A percentile compares a stretch with the other conserved stretches of the same genome.
These are phyloP conservation scores for Sinocyclocheilus rhinocerous DNA, from an alignment of 2,113 vertebrate species.

Conservation along the genomic window DNA sequence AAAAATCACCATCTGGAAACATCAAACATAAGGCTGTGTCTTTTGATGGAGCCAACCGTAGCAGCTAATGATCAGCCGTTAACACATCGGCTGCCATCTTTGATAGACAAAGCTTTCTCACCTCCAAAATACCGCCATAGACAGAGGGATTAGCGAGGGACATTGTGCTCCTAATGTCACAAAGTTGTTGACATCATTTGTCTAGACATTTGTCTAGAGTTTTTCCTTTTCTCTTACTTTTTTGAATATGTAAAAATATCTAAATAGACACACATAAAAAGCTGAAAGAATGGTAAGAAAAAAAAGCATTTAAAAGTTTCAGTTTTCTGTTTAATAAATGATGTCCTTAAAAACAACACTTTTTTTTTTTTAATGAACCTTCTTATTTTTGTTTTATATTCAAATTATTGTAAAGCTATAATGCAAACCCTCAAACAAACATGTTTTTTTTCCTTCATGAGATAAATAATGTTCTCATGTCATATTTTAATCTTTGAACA, in stretches of 20 bases:
- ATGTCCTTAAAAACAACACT: background rate
- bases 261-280: background rate
- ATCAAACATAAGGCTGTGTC: conserved; percentile 39
- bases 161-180: background rate
- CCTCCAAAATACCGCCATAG: conserved; percentile 63
- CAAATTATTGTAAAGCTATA: background rate
- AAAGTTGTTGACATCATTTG: conserved; percentile 15
- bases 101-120: conserved; percentile 65
- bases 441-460: background rate
- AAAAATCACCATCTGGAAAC: conserved; percentile 30
- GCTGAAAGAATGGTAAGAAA: too few relatives aligned
- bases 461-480: background rate
- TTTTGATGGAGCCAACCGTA: conserved; percentile 26
- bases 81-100: conserved; percentile 33
- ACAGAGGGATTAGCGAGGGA: conserved; percentile 62
- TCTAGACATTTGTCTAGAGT: background rate
- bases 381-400: too few relatives aligned
- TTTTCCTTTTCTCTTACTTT: background rate
- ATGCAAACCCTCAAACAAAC: background rate
- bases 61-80: conserved; percentile 53
- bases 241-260: background rate
- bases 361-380: background rate
- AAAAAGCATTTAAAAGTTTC: background rate
- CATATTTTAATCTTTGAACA: background rate
- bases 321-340: background rate